phyloP scores from a whole-genome alignment of 2,113 vertebrate species.

The Pithys albifrons region DNA sequence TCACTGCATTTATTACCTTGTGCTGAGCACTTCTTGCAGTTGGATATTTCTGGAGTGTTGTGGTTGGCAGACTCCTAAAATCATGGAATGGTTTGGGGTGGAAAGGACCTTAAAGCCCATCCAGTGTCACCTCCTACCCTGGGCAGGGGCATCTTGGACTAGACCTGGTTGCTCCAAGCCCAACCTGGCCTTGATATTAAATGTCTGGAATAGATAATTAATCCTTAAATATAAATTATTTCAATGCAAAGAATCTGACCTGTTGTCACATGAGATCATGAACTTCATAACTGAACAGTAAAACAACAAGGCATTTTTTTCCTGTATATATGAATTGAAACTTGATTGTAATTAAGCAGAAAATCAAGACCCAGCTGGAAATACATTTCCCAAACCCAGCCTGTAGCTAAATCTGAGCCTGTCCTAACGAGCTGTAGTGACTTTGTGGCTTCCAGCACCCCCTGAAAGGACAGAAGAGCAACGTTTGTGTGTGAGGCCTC shows the following conservation, averaged over 20 bases:
- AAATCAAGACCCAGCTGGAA: not conserved
- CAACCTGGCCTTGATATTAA: not conserved
- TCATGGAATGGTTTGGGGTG: not conserved
- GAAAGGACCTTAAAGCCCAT: not conserved
- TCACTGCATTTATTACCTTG: not conserved
- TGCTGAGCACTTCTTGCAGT: not conserved
- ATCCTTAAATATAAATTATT: not conserved
- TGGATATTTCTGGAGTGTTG: not conserved
- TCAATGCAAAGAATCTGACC: not conserved
- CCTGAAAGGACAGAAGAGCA: not conserved
- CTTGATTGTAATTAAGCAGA: not conserved
- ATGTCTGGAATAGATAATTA: not conserved
- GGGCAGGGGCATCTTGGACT: not conserved
- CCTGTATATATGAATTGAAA: not conserved
- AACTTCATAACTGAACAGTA: not conserved
- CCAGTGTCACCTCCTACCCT: not conserved
- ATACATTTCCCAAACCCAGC: accelerated
- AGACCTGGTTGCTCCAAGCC: not conserved
- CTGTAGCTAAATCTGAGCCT: not conserved
- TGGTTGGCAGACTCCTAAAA: not conserved
- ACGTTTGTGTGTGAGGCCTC: not conserved
- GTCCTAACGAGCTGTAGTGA: not conserved
- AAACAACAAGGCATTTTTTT: not conserved
- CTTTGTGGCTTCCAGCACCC: not conserved
- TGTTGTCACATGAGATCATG: not conserved